Conservation (phyloP, 2,113 vertebrate species). For the Barbus barbus region DNA sequence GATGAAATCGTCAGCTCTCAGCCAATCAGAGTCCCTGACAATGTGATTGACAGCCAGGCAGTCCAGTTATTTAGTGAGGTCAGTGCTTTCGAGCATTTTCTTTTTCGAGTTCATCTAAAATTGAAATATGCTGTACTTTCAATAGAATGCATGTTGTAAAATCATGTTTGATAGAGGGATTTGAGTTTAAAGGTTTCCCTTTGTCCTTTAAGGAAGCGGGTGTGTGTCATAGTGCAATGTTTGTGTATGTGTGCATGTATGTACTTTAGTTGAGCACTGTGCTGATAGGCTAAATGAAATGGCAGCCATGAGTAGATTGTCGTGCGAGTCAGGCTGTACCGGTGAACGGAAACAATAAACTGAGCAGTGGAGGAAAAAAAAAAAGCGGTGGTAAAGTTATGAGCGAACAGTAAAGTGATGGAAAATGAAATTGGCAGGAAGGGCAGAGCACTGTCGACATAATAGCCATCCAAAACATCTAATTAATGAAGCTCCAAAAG, state of each 20-base stretch:
- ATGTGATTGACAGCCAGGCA: conserved; percentile 74
- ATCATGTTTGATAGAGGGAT: neutral
- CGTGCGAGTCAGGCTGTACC: neutral
- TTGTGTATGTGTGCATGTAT: conserved; percentile 39
- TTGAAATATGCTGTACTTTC: neutral
- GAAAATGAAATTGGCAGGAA: conserved; percentile 20
- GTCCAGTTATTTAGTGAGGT: conserved; percentile 82
- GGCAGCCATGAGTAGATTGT: conserved; percentile 24
- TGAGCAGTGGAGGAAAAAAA: conserved; percentile 1
- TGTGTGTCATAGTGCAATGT: conserved; percentile 37
- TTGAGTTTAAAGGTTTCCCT: conserved; percentile 67
- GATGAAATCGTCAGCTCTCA: conserved; percentile 62
- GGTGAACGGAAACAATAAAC: too few species aligned
- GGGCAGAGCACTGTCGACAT: conserved; percentile 12
- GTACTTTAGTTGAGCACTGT: conserved; percentile 33
- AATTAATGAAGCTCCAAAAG: neutral
- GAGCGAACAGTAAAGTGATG: neutral
- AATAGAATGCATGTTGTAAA: neutral
- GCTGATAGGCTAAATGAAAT: conserved; percentile 28
- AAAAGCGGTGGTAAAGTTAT: neutral
- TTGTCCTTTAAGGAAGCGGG: conserved; percentile 51
- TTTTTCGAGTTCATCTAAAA: neutral
- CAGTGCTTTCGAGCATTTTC: conserved; percentile 49
- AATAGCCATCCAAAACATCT: neutral
- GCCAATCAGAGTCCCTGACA: conserved; percentile 70